phyloP scores from a whole-genome alignment of 2,888 invertebrate species.

The Xestia ashworthii region DNA sequence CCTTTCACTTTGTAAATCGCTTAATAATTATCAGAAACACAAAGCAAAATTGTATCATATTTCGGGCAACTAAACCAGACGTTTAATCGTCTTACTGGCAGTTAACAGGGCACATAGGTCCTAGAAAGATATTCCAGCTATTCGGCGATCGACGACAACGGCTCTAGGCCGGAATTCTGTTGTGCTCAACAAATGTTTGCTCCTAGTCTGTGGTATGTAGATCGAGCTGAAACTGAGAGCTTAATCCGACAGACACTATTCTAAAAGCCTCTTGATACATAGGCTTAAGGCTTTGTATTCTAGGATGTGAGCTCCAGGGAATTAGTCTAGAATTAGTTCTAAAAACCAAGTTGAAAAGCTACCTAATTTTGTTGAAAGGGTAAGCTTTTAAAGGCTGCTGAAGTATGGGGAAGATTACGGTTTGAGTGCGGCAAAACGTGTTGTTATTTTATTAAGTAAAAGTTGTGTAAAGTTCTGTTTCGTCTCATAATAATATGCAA shows the following conservation, averaged over 20 bases:
- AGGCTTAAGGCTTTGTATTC: slow-evolving; percentile 29
- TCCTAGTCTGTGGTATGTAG: slow-evolving; percentile 70
- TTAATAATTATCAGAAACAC: slow-evolving; percentile 22
- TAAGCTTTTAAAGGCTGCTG: slow-evolving; percentile 7
- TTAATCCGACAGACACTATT: slow-evolving; percentile 59
- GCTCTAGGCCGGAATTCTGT: slow-evolving; percentile 72
- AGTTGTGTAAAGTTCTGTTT: no score
- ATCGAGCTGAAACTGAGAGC: slow-evolving; percentile 65
- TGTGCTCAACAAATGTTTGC: slow-evolving; percentile 73
- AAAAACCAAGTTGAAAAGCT: slow-evolving; percentile 5
- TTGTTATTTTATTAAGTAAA: background rate
- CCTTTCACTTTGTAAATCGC: slow-evolving; percentile 11
- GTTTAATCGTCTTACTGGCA: slow-evolving; percentile 31
- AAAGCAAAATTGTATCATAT: slow-evolving; percentile 24
- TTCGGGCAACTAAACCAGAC: slow-evolving; percentile 32
- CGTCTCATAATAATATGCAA: background rate
- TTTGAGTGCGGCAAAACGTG: background rate
- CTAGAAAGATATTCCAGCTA: slow-evolving; percentile 78
- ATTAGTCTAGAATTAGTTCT: slow-evolving; percentile 30
- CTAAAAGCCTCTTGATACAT: slow-evolving; percentile 52
- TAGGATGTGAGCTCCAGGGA: slow-evolving; percentile 32
- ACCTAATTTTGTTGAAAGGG: slow-evolving; percentile 10
- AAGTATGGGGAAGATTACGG: background rate
- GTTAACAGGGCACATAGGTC: slow-evolving; percentile 44
- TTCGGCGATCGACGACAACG: slow-evolving; percentile 76